phyloP scores from a whole-genome alignment of 2,797 vertebrate genomes.

The Bradypus variegatus region DNA sequence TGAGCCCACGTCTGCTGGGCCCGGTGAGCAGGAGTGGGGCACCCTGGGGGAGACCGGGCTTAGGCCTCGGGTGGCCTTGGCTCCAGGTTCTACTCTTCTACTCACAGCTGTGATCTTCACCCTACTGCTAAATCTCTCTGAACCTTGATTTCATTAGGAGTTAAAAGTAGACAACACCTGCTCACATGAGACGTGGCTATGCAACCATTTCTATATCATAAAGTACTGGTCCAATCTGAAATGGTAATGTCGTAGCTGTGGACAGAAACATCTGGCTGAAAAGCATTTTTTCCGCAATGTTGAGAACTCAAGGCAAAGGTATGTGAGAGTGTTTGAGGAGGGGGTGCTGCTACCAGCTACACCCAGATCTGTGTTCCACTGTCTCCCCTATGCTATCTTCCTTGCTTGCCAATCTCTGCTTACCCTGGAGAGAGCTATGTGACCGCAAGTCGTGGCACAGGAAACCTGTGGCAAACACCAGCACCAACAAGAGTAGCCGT shows the following conservation, averaged over 20 bases:
- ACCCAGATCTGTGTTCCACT: background rate
- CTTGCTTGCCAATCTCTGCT: background rate
- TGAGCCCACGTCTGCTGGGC: background rate
- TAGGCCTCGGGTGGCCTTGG: background rate
- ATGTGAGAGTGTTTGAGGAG: too few species aligned
- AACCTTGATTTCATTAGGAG: background rate
- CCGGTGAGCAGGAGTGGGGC: background rate
- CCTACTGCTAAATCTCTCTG: background rate
- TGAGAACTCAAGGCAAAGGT: background rate
- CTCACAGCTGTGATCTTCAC: background rate
- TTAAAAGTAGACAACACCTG: background rate
- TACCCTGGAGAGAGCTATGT: slow-evolving; percentile 84
- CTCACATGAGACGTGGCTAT: background rate
- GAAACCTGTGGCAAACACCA: slow-evolving; percentile 80
- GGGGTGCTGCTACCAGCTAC: too few species aligned
- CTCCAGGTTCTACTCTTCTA: background rate
- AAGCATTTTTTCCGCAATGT: background rate
- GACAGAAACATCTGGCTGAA: background rate
- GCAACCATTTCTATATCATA: background rate
- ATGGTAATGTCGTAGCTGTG: background rate
- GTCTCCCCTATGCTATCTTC: background rate
- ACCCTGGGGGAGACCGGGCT: background rate
- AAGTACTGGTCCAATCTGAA: background rate
- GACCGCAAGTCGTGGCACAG: slow-evolving; percentile 83
- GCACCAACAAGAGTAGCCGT: slow-evolving; percentile 79